Evolutionary conservation across 1,140 invertebrate genomes (phyloP).

Genomic region (Anadara kagoshimensis): DNA sequence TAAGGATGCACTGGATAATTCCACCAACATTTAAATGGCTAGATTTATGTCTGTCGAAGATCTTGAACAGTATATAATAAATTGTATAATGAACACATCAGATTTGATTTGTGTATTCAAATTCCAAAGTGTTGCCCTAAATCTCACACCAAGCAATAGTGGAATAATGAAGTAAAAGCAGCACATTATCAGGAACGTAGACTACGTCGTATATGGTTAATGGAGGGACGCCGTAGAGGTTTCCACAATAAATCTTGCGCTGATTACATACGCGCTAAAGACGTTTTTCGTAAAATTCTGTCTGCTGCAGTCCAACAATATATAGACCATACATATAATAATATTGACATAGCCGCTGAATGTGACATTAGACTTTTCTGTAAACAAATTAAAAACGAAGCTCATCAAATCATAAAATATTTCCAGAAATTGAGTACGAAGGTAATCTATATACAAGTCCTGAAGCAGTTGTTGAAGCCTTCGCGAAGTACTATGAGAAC

Average conservation of each 20-base stretch:
- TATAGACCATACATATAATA: slow-evolving; percentile 5
- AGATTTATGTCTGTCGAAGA: not conserved
- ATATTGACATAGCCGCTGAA: slow-evolving; percentile 16
- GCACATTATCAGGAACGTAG: slow-evolving; percentile 8
- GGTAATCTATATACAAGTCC: too few relatives aligned
- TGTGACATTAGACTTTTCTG: slow-evolving; percentile 24
- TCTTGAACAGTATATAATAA: too few relatives aligned
- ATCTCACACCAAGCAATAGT: slow-evolving; percentile 20
- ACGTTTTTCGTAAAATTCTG: slow-evolving; percentile 8
- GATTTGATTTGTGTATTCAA: too few relatives aligned
- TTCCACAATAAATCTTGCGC: slow-evolving; percentile 1
- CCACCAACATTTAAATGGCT: not conserved
- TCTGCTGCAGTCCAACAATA: slow-evolving; percentile 5
- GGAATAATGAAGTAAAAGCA: slow-evolving; percentile 11
- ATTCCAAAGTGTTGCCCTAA: slow-evolving; percentile 5
- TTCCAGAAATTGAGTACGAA: too few relatives aligned
- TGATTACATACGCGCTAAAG: slow-evolving; percentile 16
- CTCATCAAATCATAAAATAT: too few relatives aligned
- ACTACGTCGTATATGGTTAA: slow-evolving; percentile 8
- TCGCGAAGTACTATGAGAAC: too few relatives aligned
- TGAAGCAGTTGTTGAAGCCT: too few relatives aligned
- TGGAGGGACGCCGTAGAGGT: too few relatives aligned
- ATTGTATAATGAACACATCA: not conserved
- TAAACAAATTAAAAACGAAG: not conserved
- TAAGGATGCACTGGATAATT: not conserved